Conservation (phyloP, 2,888 invertebrate species). For the Brenthis ino region DNA sequence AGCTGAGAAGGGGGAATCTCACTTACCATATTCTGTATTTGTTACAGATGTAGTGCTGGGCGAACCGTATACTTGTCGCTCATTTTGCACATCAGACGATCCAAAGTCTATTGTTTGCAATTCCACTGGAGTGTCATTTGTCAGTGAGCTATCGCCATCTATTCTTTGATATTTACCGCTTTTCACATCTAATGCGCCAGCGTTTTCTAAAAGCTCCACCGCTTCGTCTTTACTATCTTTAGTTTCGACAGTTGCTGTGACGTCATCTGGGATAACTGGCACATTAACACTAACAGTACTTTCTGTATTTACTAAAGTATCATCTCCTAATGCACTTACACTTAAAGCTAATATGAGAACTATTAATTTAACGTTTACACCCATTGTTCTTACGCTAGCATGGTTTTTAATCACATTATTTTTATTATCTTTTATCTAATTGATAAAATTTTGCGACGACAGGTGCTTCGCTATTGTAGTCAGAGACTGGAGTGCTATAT, state of each 20-base stretch:
- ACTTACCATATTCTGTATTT: slow-evolving; percentile 65
- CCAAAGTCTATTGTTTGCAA: slow-evolving; percentile 58
- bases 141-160: slow-evolving; percentile 62
- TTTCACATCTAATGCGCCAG: slow-evolving; percentile 55
- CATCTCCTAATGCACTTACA: slow-evolving; percentile 69
- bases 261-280: slow-evolving; percentile 38
- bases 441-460: slow-evolving; percentile 58
- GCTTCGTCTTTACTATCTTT: slow-evolving; percentile 41
- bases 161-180: slow-evolving; percentile 72
- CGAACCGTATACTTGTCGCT: slow-evolving; percentile 59
- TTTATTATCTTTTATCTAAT: slow-evolving; percentile 53
- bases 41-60: slow-evolving; percentile 55
- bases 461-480: slow-evolving; percentile 66
- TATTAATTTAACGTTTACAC: slow-evolving; percentile 62
- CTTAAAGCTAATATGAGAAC: slow-evolving; percentile 63
- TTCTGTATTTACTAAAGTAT: slow-evolving; percentile 54
- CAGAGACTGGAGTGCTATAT: slow-evolving; percentile 63
- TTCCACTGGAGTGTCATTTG: slow-evolving; percentile 55
- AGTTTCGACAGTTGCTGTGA: slow-evolving; percentile 39
- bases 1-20: neutral
- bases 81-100: slow-evolving; percentile 56
- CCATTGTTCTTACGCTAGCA: slow-evolving; percentile 62
- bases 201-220: slow-evolving; percentile 54
- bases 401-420: slow-evolving; percentile 62
- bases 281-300: slow-evolving; percentile 51